These are phyloP conservation scores for Odocoileus hemionus DNA, from an alignment of 2,113 vertebrate genomes.

Conservation along the genomic window DNA sequence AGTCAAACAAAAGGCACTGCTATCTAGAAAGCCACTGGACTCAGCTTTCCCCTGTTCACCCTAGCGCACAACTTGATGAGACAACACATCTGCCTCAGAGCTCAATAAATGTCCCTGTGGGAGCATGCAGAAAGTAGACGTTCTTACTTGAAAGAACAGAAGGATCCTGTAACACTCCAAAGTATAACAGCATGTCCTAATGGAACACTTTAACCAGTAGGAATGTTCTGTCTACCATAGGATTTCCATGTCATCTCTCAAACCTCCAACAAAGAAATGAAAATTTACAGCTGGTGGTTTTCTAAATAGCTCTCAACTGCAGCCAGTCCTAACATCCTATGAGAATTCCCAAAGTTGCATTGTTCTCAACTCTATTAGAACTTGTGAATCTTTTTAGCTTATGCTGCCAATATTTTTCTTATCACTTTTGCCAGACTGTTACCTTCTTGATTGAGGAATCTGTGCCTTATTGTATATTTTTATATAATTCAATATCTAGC, in stretches of 20 bases:
- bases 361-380: not conserved
- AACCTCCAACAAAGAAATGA: not conserved
- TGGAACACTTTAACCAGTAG: not conserved
- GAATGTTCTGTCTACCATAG: not conserved
- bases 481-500: not conserved
- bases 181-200: not conserved
- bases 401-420: not conserved
- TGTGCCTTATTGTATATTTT: not conserved
- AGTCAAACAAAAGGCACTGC: not conserved
- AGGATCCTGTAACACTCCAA: not conserved
- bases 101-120: not conserved
- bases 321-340: not conserved
- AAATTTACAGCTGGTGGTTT: not conserved
- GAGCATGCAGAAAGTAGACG: not conserved
- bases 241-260: slow-evolving; percentile 12
- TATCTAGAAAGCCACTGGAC: not conserved
- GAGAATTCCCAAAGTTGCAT: not conserved
- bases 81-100: not conserved
- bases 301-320: not conserved
- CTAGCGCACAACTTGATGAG: not conserved
- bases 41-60: not conserved
- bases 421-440: not conserved
- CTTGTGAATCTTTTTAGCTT: not conserved
- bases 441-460: not conserved
- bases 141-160: not conserved